These are phyloP conservation scores for Cerastis rubricosa DNA, from an alignment of 2,888 invertebrate species.

Conservation along the genomic window DNA sequence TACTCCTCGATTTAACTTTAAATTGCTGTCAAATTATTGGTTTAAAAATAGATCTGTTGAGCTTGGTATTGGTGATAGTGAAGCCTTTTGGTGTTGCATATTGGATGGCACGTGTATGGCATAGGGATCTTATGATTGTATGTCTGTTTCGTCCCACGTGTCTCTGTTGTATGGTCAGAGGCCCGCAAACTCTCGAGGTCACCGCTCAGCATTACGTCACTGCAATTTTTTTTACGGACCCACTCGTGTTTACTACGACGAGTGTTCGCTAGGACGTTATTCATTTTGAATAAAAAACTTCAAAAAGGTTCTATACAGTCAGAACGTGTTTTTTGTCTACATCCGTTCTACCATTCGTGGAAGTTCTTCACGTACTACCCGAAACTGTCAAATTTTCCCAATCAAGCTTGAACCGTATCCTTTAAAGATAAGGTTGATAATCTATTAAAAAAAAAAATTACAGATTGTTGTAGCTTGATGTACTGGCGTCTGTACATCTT, in stretches of 20 bases:
- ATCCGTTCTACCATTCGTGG: conserved; percentile 22
- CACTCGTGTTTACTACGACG: conserved; percentile 32
- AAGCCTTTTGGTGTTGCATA: conserved; percentile 13
- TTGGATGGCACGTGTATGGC: conserved; percentile 47
- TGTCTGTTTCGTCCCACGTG: conserved; percentile 66
- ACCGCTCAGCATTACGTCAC: conserved; percentile 72
- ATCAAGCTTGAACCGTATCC: too few species aligned
- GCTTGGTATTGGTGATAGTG: conserved; percentile 4
- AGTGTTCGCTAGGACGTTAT: conserved; percentile 31
- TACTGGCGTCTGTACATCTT: background rate
- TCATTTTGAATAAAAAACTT: conserved; percentile 46
- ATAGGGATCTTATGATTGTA: conserved; percentile 48
- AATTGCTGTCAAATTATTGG: conserved; percentile 26
- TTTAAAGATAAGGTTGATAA: too few species aligned
- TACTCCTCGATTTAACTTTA: conserved; percentile 17
- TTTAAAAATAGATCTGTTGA: conserved; percentile 14
- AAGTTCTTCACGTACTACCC: background rate
- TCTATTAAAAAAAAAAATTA: too few species aligned
- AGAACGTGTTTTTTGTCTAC: conserved; percentile 30
- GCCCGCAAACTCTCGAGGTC: conserved; percentile 70
- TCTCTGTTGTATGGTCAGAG: conserved; percentile 54
- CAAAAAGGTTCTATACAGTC: conserved; percentile 16
- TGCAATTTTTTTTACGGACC: conserved; percentile 64
- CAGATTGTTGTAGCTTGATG: too few species aligned
- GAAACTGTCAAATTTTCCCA: too few species aligned